Conservation (phyloP, 2,888 invertebrate species). For the Drosophila fungiperda region DNA sequence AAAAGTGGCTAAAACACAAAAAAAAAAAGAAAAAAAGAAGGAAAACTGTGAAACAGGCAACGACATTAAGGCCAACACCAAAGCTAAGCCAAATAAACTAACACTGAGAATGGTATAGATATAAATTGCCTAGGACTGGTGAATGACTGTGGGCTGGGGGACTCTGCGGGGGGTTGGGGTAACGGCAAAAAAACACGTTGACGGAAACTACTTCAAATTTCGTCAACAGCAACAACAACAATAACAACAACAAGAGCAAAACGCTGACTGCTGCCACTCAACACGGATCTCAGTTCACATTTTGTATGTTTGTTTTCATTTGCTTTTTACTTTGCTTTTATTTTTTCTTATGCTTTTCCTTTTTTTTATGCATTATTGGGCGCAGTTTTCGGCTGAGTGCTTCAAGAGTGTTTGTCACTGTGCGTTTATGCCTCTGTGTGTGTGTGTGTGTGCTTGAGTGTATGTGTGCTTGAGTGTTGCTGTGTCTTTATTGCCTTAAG, state of each 20-base stretch:
- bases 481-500: constrained; percentile 74
- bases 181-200: constrained; percentile 28
- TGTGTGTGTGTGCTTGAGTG: constrained; percentile 23
- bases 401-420: constrained; percentile 19
- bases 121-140: background rate
- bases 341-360: constrained; percentile 22
- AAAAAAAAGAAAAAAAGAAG: background rate
- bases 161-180: constrained; percentile 25
- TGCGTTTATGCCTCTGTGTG: constrained; percentile 3
- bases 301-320: constrained; percentile 52
- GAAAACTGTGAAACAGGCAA: constrained; percentile 26
- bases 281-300: constrained; percentile 24
- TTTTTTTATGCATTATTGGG: constrained; percentile 41
- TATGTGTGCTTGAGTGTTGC: constrained; percentile 51
- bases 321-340: constrained; percentile 55
- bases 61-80: constrained; percentile 52
- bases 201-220: constrained; percentile 53
- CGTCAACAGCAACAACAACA: constrained; percentile 22
- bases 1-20: constrained; percentile 25
- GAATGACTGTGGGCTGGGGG: constrained; percentile 42
- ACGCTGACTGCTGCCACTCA: constrained; percentile 14
- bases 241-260: constrained; percentile 16
- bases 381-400: constrained; percentile 60
- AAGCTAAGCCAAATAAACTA: constrained; percentile 29
- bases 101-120: constrained; percentile 24